Percentiles rank a stretch among this genome's conserved stretches.
Conservation (phyloP, 1,140 invertebrate genomes). For the Lucilia sericata region DNA sequence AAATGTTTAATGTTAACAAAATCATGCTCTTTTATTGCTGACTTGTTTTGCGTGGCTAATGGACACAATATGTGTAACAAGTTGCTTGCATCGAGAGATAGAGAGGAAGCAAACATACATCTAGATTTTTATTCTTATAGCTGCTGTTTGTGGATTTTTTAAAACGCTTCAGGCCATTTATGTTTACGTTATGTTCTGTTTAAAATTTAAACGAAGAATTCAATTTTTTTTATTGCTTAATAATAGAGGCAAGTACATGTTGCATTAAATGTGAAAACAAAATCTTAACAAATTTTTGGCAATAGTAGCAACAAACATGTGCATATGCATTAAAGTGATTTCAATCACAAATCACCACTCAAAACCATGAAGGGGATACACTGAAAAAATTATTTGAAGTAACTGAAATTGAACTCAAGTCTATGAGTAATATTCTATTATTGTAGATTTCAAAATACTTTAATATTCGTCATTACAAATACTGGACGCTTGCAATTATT, state of each 20-base stretch:
- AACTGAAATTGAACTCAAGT: background rate
- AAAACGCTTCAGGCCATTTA: background rate
- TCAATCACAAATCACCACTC: too few species aligned
- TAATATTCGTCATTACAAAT: too few species aligned
- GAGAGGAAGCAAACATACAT: too few species aligned
- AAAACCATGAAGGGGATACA: too few species aligned
- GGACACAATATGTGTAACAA: background rate
- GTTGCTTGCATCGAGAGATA: too few species aligned
- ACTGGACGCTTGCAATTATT: too few species aligned
- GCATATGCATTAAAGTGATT: too few species aligned
- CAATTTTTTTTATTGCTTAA: constrained; percentile 39
- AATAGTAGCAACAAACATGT: background rate
- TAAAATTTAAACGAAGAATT: background rate
- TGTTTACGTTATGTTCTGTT: constrained; percentile 10
- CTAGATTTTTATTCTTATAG: too few species aligned
- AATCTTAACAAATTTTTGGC: constrained; percentile 11
- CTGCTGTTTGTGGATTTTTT: background rate
- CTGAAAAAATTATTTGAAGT: background rate
- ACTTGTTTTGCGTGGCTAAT: constrained; percentile 9
- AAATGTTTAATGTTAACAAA: background rate
- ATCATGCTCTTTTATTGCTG: background rate
- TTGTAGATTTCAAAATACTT: too few species aligned
- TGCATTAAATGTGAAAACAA: constrained; percentile 11
- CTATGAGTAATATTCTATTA: too few species aligned
- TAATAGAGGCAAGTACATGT: constrained; percentile 23